Evolutionary conservation across 2,797 vertebrate species (phyloP).

Genomic region (Halcyon badia): DNA sequence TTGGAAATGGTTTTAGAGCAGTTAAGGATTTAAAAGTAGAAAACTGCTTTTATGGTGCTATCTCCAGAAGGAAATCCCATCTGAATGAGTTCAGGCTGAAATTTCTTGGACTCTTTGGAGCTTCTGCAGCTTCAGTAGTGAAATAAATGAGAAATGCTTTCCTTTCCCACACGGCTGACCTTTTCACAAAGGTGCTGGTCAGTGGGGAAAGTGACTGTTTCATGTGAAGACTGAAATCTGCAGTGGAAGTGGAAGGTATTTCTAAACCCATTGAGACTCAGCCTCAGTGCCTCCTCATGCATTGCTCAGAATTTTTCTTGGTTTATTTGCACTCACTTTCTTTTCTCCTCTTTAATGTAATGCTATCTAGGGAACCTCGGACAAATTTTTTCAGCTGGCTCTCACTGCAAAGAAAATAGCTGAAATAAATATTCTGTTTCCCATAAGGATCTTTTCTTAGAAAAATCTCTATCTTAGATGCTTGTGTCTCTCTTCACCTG

Average conservation of each 20-base stretch:
- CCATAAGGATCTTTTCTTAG: too few relatives aligned
- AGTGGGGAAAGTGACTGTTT: background rate
- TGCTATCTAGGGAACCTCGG: background rate
- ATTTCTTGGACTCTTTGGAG: background rate
- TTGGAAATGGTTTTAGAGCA: background rate
- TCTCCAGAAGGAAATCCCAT: background rate
- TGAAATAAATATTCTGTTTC: constrained; percentile 4
- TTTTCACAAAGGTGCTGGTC: background rate
- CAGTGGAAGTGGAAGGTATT: background rate
- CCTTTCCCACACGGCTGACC: background rate
- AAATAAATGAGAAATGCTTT: background rate
- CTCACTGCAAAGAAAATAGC: background rate
- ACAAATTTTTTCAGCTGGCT: background rate
- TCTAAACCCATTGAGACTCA: background rate
- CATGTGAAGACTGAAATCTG: background rate
- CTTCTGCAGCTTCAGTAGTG: background rate
- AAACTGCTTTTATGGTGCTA: background rate
- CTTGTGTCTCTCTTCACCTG: background rate
- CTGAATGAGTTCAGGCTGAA: background rate
- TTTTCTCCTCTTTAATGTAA: background rate
- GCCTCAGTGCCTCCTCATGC: background rate
- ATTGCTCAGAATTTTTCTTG: background rate
- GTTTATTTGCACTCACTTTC: background rate
- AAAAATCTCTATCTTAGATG: background rate
- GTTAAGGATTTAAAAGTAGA: background rate